Conservation (phyloP, 2,888 invertebrate species). For the Eumacrocentrus americanus region DNA sequence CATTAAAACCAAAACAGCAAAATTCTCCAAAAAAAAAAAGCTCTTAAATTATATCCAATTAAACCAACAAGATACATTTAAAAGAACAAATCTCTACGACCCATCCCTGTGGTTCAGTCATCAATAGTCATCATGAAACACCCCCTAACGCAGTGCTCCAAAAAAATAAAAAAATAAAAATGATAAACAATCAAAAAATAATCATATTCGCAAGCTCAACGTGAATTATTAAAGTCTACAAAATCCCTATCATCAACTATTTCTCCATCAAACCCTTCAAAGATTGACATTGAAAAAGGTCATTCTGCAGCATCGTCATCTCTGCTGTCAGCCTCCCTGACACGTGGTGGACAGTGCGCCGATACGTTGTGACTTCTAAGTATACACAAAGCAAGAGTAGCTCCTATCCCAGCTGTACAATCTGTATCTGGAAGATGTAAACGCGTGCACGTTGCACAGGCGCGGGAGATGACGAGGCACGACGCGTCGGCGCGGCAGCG, state of each 20-base stretch:
- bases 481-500: slow-evolving; percentile 31
- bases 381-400: not conserved
- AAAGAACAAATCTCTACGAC: too few species aligned
- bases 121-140: too few species aligned
- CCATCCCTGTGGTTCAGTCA: too few species aligned
- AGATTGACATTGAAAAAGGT: not conserved
- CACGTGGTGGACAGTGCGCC: slow-evolving; percentile 16
- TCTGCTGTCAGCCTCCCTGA: not conserved
- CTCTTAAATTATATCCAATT: too few species aligned
- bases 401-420: not conserved
- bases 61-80: too few species aligned
- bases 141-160: too few species aligned
- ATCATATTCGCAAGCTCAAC: not conserved
- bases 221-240: not conserved
- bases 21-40: too few species aligned
- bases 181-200: not conserved
- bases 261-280: not conserved
- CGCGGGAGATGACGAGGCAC: slow-evolving; percentile 21
- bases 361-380: slow-evolving; percentile 15
- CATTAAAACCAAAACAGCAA: too few species aligned
- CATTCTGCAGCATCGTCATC: not conserved
- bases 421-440: slow-evolving; percentile 21
- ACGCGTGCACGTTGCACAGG: slow-evolving; percentile 32
- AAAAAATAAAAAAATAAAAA: not conserved
- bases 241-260: not conserved